phyloP scores from a whole-genome alignment of 2,888 invertebrate genomes.

The Ceraclea dissimilis region DNA sequence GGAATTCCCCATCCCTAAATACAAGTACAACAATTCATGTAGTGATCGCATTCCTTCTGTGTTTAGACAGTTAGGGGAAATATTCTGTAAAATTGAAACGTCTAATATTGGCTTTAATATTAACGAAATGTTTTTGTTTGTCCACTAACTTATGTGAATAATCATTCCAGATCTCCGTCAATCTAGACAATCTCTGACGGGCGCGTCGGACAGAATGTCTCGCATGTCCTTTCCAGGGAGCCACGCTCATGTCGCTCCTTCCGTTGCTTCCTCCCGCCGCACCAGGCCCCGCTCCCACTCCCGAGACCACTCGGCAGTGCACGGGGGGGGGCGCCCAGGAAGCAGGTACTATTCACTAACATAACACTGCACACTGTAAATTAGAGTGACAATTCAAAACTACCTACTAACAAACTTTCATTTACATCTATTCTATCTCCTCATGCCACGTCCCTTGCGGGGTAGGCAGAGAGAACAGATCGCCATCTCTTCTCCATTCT shows the following conservation, averaged over 20 bases:
- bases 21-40: no score
- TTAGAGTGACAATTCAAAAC: conserved; percentile 11
- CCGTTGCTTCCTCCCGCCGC: conserved; percentile 49
- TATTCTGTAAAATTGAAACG: no score
- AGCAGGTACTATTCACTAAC: conserved; percentile 53
- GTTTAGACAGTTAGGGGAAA: no score
- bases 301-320: conserved; percentile 46
- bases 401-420: conserved; percentile 7
- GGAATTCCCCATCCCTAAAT: no score
- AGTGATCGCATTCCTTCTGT: no score
- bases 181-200: conserved; percentile 78
- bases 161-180: conserved; percentile 65
- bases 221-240: conserved; percentile 64
- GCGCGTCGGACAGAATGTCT: conserved; percentile 74
- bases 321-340: conserved; percentile 59
- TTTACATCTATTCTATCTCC: neutral
- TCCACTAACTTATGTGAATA: no score
- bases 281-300: conserved; percentile 72
- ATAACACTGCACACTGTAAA: conserved; percentile 10
- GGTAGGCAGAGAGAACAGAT: no score
- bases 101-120: no score
- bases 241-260: conserved; percentile 51
- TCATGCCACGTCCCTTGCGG: no score
- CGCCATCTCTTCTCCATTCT: no score
- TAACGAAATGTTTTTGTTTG: no score